Evolutionary conservation across 2,888 invertebrate species (phyloP).

Genomic region (Phalera bucephala): DNA sequence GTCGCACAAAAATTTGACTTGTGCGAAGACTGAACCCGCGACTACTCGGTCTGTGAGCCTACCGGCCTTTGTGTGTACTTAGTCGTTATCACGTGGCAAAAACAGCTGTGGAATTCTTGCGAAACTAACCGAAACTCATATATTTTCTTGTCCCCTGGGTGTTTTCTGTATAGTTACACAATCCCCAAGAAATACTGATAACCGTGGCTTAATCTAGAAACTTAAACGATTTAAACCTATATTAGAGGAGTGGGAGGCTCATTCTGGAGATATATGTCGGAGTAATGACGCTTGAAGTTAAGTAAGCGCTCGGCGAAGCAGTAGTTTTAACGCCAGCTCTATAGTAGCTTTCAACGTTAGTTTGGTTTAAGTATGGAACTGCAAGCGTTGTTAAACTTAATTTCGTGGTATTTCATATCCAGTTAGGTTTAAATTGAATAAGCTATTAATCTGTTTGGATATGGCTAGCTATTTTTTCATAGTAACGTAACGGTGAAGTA

Average conservation of each 20-base stretch:
- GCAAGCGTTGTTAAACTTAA: background rate
- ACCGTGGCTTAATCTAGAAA: conserved; percentile 30
- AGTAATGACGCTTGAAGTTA: conserved; percentile 50
- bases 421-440: too few species aligned
- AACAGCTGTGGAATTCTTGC: conserved; percentile 18
- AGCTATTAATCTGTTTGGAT: too few species aligned
- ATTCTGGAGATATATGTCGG: conserved; percentile 33
- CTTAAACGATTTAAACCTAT: conserved; percentile 40
- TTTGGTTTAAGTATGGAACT: conserved; percentile 6
- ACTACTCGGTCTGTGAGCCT: too few species aligned
- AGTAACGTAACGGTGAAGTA: too few species aligned
- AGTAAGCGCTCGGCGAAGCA: conserved; percentile 29
- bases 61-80: too few species aligned
- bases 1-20: too few species aligned
- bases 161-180: conserved; percentile 10
- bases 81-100: too few species aligned
- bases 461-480: too few species aligned
- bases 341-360: conserved; percentile 20
- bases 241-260: conserved; percentile 17
- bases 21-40: too few species aligned
- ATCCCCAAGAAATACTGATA: conserved; percentile 35
- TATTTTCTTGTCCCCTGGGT: conserved; percentile 25
- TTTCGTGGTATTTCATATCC: too few species aligned
- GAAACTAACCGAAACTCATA: conserved; percentile 20
- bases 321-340: conserved; percentile 37